Conservation (phyloP, 1,140 invertebrate genomes). For the Aricia agestis region DNA sequence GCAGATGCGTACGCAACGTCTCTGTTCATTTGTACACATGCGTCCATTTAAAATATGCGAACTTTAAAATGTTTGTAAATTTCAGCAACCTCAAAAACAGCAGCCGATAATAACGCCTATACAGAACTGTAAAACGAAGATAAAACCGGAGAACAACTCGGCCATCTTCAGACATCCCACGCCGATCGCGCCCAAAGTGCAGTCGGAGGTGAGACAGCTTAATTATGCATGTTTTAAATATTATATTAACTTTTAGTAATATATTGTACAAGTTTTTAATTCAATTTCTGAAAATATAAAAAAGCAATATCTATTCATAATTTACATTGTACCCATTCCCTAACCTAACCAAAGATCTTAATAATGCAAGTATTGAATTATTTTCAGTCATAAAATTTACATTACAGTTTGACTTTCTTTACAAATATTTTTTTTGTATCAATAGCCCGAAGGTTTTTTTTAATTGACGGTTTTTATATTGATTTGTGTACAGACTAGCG, state of each 20-base stretch:
- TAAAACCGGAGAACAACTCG: slow-evolving; percentile 14
- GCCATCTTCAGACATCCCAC: slow-evolving; percentile 51
- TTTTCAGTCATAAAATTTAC: no score
- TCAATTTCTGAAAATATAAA: no score
- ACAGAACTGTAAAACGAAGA: slow-evolving; percentile 4
- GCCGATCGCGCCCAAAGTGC: slow-evolving; percentile 47
- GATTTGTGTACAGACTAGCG: not conserved
- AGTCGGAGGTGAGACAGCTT: slow-evolving; percentile 32
- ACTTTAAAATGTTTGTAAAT: not conserved
- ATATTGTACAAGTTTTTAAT: no score
- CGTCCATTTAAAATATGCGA: not conserved
- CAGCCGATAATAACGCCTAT: not conserved
- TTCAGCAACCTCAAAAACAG: slow-evolving; percentile 26
- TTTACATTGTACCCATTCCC: no score
- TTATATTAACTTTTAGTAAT: slow-evolving; percentile 3
- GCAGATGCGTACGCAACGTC: not conserved
- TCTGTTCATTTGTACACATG: not conserved
- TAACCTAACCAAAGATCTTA: no score
- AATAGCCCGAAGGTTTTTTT: no score
- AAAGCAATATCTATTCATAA: no score
- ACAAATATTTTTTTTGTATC: no score
- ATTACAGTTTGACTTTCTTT: no score
- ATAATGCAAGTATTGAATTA: no score
- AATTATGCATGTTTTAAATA: no score
- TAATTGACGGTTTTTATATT: no score